Percentiles rank a stretch among this genome's conserved stretches.
phyloP scores from a whole-genome alignment of 2,113 vertebrate genomes.

The Chrysochloris asiatica region DNA sequence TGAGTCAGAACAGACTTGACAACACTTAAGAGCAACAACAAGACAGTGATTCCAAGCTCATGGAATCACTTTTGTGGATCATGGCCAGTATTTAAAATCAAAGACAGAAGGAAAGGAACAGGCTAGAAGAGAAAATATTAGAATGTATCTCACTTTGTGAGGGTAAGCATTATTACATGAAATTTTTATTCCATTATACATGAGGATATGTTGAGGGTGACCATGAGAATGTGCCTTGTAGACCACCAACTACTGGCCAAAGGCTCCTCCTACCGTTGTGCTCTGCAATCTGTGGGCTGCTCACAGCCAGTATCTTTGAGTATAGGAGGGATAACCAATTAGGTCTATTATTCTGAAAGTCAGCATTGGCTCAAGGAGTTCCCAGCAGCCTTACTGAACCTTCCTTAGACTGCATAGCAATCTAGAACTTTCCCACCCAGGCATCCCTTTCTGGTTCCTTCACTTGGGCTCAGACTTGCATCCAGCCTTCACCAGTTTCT shows the following conservation, averaged over 20 bases:
- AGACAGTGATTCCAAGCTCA: not conserved
- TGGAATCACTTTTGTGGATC: not conserved
- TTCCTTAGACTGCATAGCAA: not conserved
- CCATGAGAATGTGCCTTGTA: not conserved
- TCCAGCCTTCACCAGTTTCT: not conserved
- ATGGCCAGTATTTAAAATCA: not conserved
- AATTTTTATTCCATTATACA: not conserved
- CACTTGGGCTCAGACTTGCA: not conserved
- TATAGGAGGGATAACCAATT: not conserved
- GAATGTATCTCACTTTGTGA: not conserved
- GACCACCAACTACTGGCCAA: not conserved
- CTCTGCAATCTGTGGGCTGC: not conserved
- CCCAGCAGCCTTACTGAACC: not conserved
- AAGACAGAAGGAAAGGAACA: not conserved
- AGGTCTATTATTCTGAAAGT: not conserved
- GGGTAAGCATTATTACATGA: not conserved
- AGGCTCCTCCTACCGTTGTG: not conserved
- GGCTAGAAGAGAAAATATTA: not conserved
- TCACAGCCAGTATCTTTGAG: not conserved
- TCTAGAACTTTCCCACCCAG: not conserved
- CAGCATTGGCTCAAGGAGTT: not conserved
- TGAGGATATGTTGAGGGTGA: not conserved
- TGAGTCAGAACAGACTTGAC: no score
- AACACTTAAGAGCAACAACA: no score
- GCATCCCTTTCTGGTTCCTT: not conserved